Evolutionary conservation across 2,113 vertebrate genomes (phyloP), one percentile per base, ranked within the genome.

Genomic region (Herpetotheres cachinnans): DNA sequence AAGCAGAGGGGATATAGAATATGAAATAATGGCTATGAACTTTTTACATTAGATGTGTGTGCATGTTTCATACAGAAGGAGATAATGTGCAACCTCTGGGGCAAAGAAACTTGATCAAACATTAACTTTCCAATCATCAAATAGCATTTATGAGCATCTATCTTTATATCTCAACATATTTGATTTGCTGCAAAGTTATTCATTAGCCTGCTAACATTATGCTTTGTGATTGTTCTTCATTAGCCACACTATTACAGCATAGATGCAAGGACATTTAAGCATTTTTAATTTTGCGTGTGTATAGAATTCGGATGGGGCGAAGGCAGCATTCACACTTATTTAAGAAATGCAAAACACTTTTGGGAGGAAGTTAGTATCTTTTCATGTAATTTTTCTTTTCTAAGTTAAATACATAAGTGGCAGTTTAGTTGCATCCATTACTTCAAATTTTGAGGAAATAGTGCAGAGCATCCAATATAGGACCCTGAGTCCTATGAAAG

Each of bases 121-220:
- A 11, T 86, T 93, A 95, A 86, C 59, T 93, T 97, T 86, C 70
- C 44, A 92, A 69, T 77, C 52, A 84, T 73, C 71, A 97, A 92
- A 91, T 47, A 78, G 16, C 52, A 80, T 86, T 89, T 93, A 66
- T 93, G 17, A 83, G 21, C 30, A 89, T 91, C 84, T 63, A n/a
- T 94, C 52, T 96, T 96, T 92, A 78, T 87, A 70, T 42, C 54
- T 63, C 72, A 89, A 65, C 36, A 70, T 52, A 84, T 79, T 4
- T 95, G 49, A 92, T 69, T 92, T 97, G 46, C 70, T 91, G 32
- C 47, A 86, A 80, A 93, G 59, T 52, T 95, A 86, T 97, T 93
- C 58, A 87, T 96, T 87, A 93, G 5, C 26, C 52, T 54, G 18
- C 55, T 93, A 93, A 81, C 18, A 30, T 32, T 84, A 16, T 92